Base-by-base conservation (phyloP, 2,888 invertebrate genomes). In the Drosophila trichaetosa region DNA sequence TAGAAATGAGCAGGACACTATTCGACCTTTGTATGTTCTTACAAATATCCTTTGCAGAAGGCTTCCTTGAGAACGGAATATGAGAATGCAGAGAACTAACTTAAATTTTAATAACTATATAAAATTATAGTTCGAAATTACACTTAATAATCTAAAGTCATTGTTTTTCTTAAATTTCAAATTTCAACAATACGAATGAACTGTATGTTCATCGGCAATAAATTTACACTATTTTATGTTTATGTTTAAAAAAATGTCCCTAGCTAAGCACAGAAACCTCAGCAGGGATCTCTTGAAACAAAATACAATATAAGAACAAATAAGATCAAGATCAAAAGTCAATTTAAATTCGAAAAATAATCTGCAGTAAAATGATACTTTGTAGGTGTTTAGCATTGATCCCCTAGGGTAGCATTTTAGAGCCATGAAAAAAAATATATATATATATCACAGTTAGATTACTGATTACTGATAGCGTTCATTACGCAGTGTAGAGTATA, bases 1-100 rank as follows among this genome's bases (percentile, higher is more conserved):
- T 24, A 24, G 4, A 49, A 56, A n/a, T 16, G 11, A 11, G 18
- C 42, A 34, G 24, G n/a, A 11, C 16, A n/a, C 51, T 33, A 65
- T 11, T 16, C 74, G 62, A 62, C 65, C 2, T 33, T 18, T 34
- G 36, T 2, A 63, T 71, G 24, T 48, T 31, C 58, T 65, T 31
- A 16, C 42, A 29, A 2, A 31, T n/a, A 48, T 24, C 2, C 34
- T 24, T 1, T 34, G 48, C 24, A 7, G n/a, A n/a, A 34, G 24
- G 5, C 36, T 11, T 5, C 27, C 5, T 11, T 48, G 16, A 33
- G 7, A 13, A 16, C 3, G 18, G n/a, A 6, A 31, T 38, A 8
- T 21, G 4, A 3, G 7, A 13, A 27, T 27, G 2, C 8, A n/a
- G 13, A 4, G 2, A 4, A 11, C 13, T 56, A 7, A 38, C 13